phyloP scores from a whole-genome alignment of 2,113 vertebrate species.

The Manacus vitellinus region DNA sequence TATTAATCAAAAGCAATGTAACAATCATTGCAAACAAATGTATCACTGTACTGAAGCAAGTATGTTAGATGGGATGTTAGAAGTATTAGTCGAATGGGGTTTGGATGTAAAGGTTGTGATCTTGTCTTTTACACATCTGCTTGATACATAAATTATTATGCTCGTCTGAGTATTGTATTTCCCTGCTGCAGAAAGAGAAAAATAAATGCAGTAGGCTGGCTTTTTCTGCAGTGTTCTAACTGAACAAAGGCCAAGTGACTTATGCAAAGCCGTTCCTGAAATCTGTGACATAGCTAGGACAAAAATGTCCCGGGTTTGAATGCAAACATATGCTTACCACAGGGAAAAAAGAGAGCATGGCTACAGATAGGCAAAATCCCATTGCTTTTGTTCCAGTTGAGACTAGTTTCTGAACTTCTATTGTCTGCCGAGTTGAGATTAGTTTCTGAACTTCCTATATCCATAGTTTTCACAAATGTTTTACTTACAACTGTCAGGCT shows the following conservation, averaged over 20 bases:
- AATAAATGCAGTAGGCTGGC: neutral
- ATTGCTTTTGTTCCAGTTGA: neutral
- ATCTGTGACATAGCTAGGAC: slow-evolving; percentile 27
- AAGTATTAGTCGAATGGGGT: neutral
- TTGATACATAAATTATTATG: slow-evolving; percentile 61
- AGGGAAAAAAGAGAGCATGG: neutral
- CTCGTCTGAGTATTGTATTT: slow-evolving; percentile 21
- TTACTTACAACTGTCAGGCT: neutral
- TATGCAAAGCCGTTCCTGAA: slow-evolving; percentile 30
- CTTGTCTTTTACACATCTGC: slow-evolving; percentile 58
- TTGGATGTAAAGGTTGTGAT: slow-evolving; percentile 10
- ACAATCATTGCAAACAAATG: slow-evolving; percentile 70
- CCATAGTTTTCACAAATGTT: neutral
- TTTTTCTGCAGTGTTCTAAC: neutral
- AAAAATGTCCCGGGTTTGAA: slow-evolving; percentile 11
- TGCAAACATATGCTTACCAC: neutral
- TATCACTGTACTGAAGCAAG: slow-evolving; percentile 18
- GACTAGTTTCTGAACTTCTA: neutral
- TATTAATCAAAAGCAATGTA: slow-evolving; percentile 71
- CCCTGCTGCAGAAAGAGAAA: slow-evolving; percentile 27
- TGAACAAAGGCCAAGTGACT: slow-evolving; percentile 48
- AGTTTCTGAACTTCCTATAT: neutral
- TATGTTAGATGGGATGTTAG: slow-evolving; percentile 7
- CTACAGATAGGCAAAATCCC: neutral
- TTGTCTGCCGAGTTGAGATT: neutral